Base-by-base conservation (phyloP, 2,797 vertebrate species). In the Nyctibius grandis region DNA sequence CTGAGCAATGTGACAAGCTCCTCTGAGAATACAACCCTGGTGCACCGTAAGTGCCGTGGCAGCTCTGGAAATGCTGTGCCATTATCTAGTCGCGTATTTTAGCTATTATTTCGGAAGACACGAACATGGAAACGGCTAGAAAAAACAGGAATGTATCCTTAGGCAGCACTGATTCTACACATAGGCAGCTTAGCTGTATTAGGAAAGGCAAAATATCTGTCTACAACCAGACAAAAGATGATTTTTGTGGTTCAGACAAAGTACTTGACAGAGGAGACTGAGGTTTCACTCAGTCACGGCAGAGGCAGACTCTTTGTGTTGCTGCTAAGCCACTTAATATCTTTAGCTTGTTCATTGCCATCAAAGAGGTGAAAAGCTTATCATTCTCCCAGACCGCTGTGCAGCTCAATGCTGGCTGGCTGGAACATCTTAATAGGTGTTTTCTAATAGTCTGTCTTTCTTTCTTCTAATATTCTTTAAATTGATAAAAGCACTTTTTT, bases 191-290 rank as follows among this genome's bases (percentile, higher is more conserved):
- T 86, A 85, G 56, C 53, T 70, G 21, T 45, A 68, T 89, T 78
- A 68, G 28, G 44, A 36, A 83, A 36, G 18, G 45, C 28, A 28
- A 78, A 92, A 67, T 70, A 34, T 29, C 33, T 75, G 33, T 57
- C 82, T 91, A 33, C 45, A 67, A 73, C 87, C 29, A 88, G 59
- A 75, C 7, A 14, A 73, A 40, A 51, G 54, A 51, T 44, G 0
- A 59, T 78, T 81, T 85, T 88, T 95, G 85, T 73, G 61, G 61
- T 75, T 78, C 69, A 94, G 79, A 64, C 89, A 74, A 19, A 59
- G n/a, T 25, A 56, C 85, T 92, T 94, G 90, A 92, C 40, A 88
- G 75, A 89, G 51, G 51, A 94, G 56, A 74, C 87, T 65, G 82
- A 82, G 64, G 67, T 88, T 95, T 85, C 72, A 47, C 53, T 87